Base-by-base conservation (phyloP, 1,140 invertebrate species). In the Drosophila micromelanica region DNA sequence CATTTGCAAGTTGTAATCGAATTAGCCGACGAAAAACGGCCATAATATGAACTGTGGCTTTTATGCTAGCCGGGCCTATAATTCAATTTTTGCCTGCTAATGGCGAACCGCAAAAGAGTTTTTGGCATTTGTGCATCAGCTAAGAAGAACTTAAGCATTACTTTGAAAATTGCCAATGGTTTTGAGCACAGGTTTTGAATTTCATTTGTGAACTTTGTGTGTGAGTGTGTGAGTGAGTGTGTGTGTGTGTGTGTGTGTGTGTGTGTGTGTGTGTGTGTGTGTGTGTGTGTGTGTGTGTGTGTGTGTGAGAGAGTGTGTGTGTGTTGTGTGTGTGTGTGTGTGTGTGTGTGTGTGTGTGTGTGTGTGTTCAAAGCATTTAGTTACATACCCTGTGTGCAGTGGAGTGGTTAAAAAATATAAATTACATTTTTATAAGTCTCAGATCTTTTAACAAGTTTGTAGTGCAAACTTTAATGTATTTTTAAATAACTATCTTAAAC, bases 1-100 rank as follows among this genome's bases (percentile, higher is more conserved):
- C 77, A 86, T 86, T 86, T 78, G 70, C 68, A 81, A 60, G 57
- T 70, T 73, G 60, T 72, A 73, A 87, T 77, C 69, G 62, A 76
- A 80, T 85, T 85, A 80, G 76, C 59, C 30, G 54, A 68, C 60
- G 64, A 68, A 69, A 55, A 35, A 49, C 37, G 37, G n/a, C 40
- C 32, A 54, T 67, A n/a, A 54, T 55, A 40, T 30, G 55, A 15
- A 5, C 23, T 17, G 17, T n/a, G 17, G 12, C 38, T 42, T 20
- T 23, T 45, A 40, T 43, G 40, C 11, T 4, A 17, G 23, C 42
- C 27, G 12, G 15, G 13, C 57, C 52, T 64, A 72, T 76, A 84
- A 82, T 79, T 78, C 62, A 82, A 84, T 79, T 84, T 67, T 51
- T 61, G n/a, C 64, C 48, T 64, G 43, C 43, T 42, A 49, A 45